Evolutionary conservation across 2,113 vertebrate genomes (phyloP).

Genomic region (Microtus ochrogaster): DNA sequence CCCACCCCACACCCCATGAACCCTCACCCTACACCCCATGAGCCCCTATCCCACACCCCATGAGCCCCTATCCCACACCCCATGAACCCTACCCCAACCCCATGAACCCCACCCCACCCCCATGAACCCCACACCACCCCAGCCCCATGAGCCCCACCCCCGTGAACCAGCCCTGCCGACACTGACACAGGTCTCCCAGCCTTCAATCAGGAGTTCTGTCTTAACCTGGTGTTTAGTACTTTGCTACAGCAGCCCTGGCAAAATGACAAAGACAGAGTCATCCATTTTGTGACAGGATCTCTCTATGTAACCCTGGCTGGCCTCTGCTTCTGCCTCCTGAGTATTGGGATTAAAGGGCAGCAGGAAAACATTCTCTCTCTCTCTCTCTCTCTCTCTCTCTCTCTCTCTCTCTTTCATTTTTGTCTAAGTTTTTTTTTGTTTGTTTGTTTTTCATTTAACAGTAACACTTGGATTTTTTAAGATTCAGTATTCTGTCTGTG

Average conservation of each 20-base stretch:
- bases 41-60: too few relatives aligned
- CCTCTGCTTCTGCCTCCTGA: background rate
- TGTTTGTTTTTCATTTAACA: background rate
- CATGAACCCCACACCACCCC: too few relatives aligned
- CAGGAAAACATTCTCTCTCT: background rate
- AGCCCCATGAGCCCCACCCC: too few relatives aligned
- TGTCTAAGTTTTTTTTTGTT: background rate
- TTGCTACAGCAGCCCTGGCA: background rate
- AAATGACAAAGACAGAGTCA: background rate
- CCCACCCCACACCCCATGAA: too few relatives aligned
- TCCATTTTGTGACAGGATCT: background rate
- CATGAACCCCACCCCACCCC: too few relatives aligned
- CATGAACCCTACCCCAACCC: too few relatives aligned
- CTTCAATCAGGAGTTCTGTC: background rate
- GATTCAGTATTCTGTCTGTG: too few relatives aligned
- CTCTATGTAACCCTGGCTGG: background rate
- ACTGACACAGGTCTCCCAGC: too few relatives aligned
- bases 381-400: background rate
- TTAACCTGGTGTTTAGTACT: background rate
- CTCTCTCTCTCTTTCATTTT: background rate
- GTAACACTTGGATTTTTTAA: background rate
- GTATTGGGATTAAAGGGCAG: background rate
- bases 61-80: too few relatives aligned
- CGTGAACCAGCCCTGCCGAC: too few relatives aligned
- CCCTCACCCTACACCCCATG: too few relatives aligned